These are phyloP conservation scores for Artibeus lituratus DNA, from an alignment of 2,797 vertebrate species.

Conservation along the genomic window DNA sequence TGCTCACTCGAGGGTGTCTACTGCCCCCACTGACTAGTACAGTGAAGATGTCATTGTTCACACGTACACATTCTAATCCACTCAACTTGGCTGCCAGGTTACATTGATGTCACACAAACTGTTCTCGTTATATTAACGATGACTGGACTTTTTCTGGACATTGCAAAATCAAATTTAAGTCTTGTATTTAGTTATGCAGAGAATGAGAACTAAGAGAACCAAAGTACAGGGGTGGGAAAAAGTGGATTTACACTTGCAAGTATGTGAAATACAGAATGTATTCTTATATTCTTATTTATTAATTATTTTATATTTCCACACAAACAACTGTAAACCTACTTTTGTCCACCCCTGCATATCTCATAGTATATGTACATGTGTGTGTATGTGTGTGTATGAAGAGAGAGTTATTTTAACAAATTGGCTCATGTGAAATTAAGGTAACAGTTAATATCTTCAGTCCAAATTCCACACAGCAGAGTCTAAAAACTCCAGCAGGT, in stretches of 20 bases:
- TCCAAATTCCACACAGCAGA: not conserved
- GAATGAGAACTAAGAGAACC: not conserved
- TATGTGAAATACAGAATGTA: not conserved
- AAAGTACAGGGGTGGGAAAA: not conserved
- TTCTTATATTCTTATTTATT: not conserved
- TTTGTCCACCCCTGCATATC: not conserved
- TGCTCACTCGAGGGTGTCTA: too few species aligned
- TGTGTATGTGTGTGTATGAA: not conserved
- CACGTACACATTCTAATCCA: too few species aligned
- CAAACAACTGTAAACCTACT: not conserved
- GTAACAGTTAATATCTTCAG: not conserved
- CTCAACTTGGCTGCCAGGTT: too few species aligned
- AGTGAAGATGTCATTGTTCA: too few species aligned
- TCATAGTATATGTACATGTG: not conserved
- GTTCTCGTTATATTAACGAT: too few species aligned
- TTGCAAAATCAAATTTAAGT: not conserved
- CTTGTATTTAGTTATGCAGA: not conserved
- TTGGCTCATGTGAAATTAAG: not conserved
- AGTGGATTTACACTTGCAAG: not conserved
- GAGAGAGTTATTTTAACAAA: not conserved
- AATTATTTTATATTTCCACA: not conserved
- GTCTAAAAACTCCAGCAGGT: not conserved
- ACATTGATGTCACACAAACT: too few species aligned
- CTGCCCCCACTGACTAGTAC: too few species aligned
- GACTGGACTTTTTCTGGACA: too few species aligned